phyloP scores from a whole-genome alignment of 2,797 vertebrate genomes.

The Gastrophryne carolinensis region DNA sequence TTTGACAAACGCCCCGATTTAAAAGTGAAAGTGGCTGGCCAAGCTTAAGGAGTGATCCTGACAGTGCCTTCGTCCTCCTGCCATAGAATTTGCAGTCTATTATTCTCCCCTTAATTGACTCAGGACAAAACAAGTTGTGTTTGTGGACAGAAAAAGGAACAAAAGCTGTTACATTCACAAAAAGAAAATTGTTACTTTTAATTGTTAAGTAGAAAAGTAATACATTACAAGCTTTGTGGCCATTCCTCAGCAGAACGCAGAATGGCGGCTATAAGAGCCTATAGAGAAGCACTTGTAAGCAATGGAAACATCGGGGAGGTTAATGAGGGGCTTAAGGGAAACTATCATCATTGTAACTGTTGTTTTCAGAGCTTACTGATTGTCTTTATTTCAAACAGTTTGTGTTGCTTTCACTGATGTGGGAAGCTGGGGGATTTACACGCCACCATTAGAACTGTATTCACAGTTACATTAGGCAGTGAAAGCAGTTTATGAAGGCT shows the following conservation, averaged over 20 bases:
- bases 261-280: slow-evolving; percentile 3
- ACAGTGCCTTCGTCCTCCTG: not conserved
- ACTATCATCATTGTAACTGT: slow-evolving; percentile 28
- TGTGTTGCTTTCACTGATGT: slow-evolving; percentile 50
- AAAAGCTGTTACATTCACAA: not conserved
- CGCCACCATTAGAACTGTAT: slow-evolving; percentile 82
- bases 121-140: not conserved
- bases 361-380: slow-evolving; percentile 28
- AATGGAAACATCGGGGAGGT: slow-evolving; percentile 23
- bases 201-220: not conserved
- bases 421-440: slow-evolving; percentile 54
- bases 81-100: not conserved
- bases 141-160: not conserved
- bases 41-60: not conserved
- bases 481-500: slow-evolving; percentile 91
- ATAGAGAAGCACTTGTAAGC: slow-evolving; percentile 5
- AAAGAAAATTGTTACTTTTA: slow-evolving; percentile 11
- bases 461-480: slow-evolving; percentile 82
- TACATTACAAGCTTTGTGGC: not conserved
- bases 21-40: not conserved
- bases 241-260: not conserved
- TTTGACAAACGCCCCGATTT: too few species aligned
- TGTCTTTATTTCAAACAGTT: slow-evolving; percentile 50
- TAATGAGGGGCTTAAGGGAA: slow-evolving; percentile 34
- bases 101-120: not conserved